Evolutionary conservation across 2,797 vertebrate genomes (phyloP).

Genomic region (Geotrypetes seraphini): DNA sequence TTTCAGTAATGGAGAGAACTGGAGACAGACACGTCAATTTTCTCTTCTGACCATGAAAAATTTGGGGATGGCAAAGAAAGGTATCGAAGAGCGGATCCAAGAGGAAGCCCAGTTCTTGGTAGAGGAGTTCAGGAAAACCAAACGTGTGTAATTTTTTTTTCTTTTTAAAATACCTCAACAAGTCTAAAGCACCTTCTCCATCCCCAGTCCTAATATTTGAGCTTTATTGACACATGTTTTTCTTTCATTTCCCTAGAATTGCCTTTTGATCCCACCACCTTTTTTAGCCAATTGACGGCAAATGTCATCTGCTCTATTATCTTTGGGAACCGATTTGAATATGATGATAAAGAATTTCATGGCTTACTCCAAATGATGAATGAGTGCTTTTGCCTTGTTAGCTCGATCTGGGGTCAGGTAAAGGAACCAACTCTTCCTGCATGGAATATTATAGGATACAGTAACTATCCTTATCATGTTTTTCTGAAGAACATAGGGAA

Average conservation of each 20-base stretch:
- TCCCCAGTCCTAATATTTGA: not conserved
- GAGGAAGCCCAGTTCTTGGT: conserved; percentile 19
- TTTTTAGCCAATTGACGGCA: conserved; percentile 36
- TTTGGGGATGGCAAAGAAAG: conserved; percentile 25
- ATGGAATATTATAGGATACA: too few species aligned
- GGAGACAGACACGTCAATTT: conserved; percentile 24
- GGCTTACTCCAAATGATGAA: conserved; percentile 20
- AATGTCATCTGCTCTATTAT: conserved; percentile 58
- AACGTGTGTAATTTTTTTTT: too few species aligned
- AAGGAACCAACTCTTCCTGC: rapidly evolving
- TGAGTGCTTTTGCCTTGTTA: not conserved
- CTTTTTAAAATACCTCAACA: too few species aligned
- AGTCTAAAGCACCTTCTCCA: too few species aligned
- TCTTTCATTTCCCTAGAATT: not conserved
- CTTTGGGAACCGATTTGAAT: conserved; percentile 50
- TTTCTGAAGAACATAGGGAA: too few species aligned
- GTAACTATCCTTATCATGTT: not conserved
- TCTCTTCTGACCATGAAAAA: conserved; percentile 15
- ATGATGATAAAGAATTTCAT: conserved; percentile 47
- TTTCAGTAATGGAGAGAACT: conserved; percentile 2
- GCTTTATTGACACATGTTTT: not conserved
- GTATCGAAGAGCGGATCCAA: conserved; percentile 21
- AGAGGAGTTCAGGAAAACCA: not conserved
- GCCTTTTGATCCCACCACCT: conserved; percentile 25
- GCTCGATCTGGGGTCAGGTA: conserved; percentile 13